Evolutionary conservation across 2,888 invertebrate genomes (phyloP), one percentile per base, ranked within the genome.

Genomic region (Hirtodrosophila alboralis): DNA sequence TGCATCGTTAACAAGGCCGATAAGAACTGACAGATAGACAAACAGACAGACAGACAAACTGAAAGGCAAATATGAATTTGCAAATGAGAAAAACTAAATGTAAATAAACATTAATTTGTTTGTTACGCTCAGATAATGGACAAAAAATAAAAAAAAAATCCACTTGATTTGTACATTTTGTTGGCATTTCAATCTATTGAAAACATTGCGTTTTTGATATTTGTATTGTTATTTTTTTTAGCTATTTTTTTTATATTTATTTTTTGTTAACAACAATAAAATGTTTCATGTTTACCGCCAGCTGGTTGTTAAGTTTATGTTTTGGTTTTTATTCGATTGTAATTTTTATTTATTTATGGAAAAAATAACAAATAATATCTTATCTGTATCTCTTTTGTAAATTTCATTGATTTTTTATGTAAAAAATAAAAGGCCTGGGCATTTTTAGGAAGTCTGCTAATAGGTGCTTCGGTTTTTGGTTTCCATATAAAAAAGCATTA

Each of bases 1-100:
- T 64, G 62, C 63, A 79, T 70, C 83, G 84, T 75, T 73, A 73
- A 83, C 70, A 75, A 41, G 43, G 41, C 52, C 14, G 62, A 77
- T 56, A 74, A 47, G 58, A 47, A 41, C 34, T 10, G 23, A 26
- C 27, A 41, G 16, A 13, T 38, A 45, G n/a, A n/a, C n/a, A n/a
- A n/a, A n/a, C n/a, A n/a, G n/a, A n/a, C n/a, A n/a, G n/a, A n/a
- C n/a, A n/a, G n/a, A n/a, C n/a, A n/a, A n/a, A n/a, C n/a, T n/a
- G n/a, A n/a, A n/a, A n/a, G 30, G 18, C 37, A 37, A 37, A 28
- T 28, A 34, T 1, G 6, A 34, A 4, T 8, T 13, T 3, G n/a
- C 12, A 28, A 6, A 14, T 23, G 23, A 2, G 13, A 12, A 10
- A 33, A 21, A 49, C 21, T n/a, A n/a, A n/a, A 27, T 27, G 14